These are phyloP conservation scores for Trichonephila inaurata DNA, from an alignment of 1,140 invertebrate genomes.

Conservation along the genomic window DNA sequence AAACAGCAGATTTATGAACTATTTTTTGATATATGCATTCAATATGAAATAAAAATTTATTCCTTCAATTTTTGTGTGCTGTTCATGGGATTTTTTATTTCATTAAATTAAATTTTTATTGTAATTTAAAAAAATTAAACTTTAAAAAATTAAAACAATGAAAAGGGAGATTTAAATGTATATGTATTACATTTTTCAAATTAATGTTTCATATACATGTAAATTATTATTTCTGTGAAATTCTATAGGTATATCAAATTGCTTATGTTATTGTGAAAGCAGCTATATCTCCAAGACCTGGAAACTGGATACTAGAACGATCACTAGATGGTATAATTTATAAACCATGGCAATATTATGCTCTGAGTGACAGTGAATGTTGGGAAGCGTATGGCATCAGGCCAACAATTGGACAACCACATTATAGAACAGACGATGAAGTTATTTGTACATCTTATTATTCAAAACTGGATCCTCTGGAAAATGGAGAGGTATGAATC, in stretches of 20 bases:
- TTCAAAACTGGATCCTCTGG: slow-evolving; percentile 89
- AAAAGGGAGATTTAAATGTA: too few relatives aligned
- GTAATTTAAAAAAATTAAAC: too few relatives aligned
- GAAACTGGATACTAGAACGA: slow-evolving; percentile 93
- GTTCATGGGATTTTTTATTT: too few relatives aligned
- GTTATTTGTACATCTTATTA: slow-evolving; percentile 93
- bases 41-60: too few relatives aligned
- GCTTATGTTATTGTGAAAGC: slow-evolving; percentile 94
- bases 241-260: slow-evolving; percentile 91
- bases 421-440: slow-evolving; percentile 88
- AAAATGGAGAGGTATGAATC: slow-evolving; percentile 89
- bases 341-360: slow-evolving; percentile 93
- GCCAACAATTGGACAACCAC: slow-evolving; percentile 83
- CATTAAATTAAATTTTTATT: too few relatives aligned
- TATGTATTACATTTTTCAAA: too few relatives aligned
- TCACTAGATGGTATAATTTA: slow-evolving; percentile 87
- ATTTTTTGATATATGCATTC: too few relatives aligned
- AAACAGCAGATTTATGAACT: too few relatives aligned
- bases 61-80: too few relatives aligned
- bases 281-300: slow-evolving; percentile 92
- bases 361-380: slow-evolving; percentile 92
- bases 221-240: too few relatives aligned
- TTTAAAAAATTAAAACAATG: too few relatives aligned
- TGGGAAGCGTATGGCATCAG: slow-evolving; percentile 86
- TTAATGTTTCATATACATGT: too few relatives aligned